Conservation (phyloP, 2,797 vertebrate genomes). For the Sebastes vulpes region DNA sequence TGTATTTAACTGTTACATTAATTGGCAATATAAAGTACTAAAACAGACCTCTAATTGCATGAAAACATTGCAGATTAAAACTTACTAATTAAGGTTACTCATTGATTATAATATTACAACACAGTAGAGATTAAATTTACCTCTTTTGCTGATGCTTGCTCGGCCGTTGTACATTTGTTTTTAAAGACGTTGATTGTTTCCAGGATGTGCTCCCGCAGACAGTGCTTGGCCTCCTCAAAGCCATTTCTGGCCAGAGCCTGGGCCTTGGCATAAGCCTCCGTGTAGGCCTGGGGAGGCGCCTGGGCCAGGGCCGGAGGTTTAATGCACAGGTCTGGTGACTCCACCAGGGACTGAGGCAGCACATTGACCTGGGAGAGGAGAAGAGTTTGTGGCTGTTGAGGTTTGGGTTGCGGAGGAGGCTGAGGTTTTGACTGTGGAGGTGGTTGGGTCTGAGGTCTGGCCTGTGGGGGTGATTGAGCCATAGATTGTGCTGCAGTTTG, state of each 20-base stretch:
- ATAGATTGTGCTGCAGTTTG: conserved; percentile 31
- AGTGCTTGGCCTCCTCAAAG: conserved; percentile 91
- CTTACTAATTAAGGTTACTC: not conserved
- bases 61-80: not conserved
- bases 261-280: conserved; percentile 82
- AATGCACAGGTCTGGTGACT: conserved; percentile 64
- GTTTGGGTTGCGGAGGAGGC: conserved; percentile 31
- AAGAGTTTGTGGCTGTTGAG: conserved; percentile 35
- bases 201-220: conserved; percentile 89
- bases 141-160: conserved; percentile 86
- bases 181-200: conserved; percentile 86
- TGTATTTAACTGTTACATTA: not conserved
- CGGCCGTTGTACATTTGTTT: conserved; percentile 77
- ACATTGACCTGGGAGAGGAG: conserved; percentile 37
- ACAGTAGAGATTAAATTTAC: conserved; percentile 67
- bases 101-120: not conserved
- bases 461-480: conserved; percentile 35
- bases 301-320: conserved; percentile 73
- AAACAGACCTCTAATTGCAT: not conserved
- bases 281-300: conserved; percentile 79
- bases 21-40: not conserved
- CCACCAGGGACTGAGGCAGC: conserved; percentile 45
- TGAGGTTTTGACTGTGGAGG: conserved; percentile 15
- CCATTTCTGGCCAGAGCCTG: conserved; percentile 84
- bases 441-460: conserved; percentile 26